These are phyloP conservation scores for Corythornis leucogaster DNA, from an alignment of 2,797 vertebrate genomes.

Conservation along the genomic window DNA sequence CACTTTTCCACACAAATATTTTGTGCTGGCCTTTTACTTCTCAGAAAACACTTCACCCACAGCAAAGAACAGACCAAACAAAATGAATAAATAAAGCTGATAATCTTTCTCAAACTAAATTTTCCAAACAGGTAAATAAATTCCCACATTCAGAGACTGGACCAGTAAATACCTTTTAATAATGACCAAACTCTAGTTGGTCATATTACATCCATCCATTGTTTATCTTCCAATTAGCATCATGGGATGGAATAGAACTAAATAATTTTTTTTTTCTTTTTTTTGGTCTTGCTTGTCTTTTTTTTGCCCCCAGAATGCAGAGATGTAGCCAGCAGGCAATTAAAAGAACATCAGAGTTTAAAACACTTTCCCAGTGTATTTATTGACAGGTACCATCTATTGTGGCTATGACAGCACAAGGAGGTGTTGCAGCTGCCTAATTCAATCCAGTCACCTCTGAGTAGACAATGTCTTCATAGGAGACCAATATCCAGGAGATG, in stretches of 20 bases:
- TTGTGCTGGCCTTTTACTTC: not conserved
- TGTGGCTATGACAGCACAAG: not conserved
- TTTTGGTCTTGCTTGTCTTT: not conserved
- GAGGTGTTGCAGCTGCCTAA: conserved; percentile 14
- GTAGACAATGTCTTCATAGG: conserved; percentile 34
- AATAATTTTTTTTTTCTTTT: not conserved
- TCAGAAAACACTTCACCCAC: not conserved
- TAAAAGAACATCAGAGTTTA: conserved; percentile 51
- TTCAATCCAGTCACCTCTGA: conserved; percentile 27
- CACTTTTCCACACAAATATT: not conserved
- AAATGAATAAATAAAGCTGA: not conserved
- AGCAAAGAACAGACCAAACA: not conserved
- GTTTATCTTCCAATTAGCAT: not conserved
- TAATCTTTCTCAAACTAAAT: not conserved
- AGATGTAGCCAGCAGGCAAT: conserved; percentile 17
- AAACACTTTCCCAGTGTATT: not conserved
- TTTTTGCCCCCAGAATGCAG: not conserved
- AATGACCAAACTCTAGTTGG: not conserved
- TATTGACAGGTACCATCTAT: conserved; percentile 48
- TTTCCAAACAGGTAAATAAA: not conserved
- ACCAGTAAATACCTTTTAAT: not conserved
- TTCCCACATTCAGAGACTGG: not conserved
- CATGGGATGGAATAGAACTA: not conserved
- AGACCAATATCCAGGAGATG: conserved; percentile 31
- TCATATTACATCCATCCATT: too few relatives aligned